Conservation (phyloP, 2,888 invertebrate genomes). For the Protonemura montana region DNA sequence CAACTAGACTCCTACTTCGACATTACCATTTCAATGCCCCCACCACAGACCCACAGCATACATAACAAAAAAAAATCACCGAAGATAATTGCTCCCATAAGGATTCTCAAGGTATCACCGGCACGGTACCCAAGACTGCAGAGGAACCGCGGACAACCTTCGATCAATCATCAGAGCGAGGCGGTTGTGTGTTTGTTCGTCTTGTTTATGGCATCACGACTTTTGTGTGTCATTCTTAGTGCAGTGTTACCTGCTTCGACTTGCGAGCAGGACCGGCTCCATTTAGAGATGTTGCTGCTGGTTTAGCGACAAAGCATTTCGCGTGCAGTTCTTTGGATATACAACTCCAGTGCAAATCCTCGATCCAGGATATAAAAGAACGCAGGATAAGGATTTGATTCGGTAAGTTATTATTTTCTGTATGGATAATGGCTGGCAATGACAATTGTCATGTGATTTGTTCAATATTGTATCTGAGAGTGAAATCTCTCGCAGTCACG, state of each 20-base stretch:
- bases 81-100: background rate
- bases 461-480: no score
- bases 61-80: background rate
- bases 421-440: no score
- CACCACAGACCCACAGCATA: background rate
- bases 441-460: no score
- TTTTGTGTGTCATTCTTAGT: background rate
- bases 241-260: background rate
- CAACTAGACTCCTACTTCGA: background rate
- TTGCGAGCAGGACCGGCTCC: background rate
- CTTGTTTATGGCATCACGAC: background rate
- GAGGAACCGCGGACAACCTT: background rate
- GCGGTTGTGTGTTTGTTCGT: background rate
- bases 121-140: background rate
- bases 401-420: no score
- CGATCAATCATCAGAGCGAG: background rate
- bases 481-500: background rate
- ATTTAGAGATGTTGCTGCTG: background rate
- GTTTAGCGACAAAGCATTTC: no score
- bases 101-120: background rate
- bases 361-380: no score
- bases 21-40: background rate
- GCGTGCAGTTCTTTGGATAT: no score
- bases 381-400: no score
- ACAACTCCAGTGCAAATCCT: no score